phyloP scores from a whole-genome alignment of 2,113 vertebrate species.

The Ctenodactylus gundi region DNA sequence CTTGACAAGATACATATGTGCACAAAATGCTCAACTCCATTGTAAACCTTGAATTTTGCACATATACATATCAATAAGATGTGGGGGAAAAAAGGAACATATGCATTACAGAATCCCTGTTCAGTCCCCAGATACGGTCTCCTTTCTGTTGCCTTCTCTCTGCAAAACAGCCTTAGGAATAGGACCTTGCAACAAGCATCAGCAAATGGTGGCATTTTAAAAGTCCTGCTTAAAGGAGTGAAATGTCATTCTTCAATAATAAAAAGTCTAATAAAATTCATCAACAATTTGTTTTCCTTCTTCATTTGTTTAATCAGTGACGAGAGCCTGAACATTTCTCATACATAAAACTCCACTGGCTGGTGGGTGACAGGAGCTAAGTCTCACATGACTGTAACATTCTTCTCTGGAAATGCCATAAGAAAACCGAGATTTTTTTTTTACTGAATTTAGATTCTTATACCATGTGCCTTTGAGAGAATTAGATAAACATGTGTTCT shows the following conservation, averaged over 20 bases:
- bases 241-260: background rate
- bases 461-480: background rate
- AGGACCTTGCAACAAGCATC: background rate
- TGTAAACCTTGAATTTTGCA: too few species aligned
- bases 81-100: too few species aligned
- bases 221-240: background rate
- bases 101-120: background rate
- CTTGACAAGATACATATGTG: too few species aligned
- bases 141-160: background rate
- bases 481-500: background rate
- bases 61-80: too few species aligned
- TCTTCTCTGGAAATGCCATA: background rate
- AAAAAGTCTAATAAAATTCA: background rate
- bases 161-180: background rate
- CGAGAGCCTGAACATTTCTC: background rate
- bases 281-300: background rate
- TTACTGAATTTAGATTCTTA: background rate
- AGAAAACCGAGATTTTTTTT: too few species aligned
- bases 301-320: background rate
- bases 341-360: background rate
- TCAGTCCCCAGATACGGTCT: background rate
- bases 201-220: background rate
- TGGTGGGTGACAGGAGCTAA: background rate
- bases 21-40: too few species aligned
- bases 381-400: background rate